A percentile compares a stretch with the other conserved stretches of the same genome.
Evolutionary conservation across 2,888 invertebrate genomes (phyloP).

Genomic region (Beris chalybata): DNA sequence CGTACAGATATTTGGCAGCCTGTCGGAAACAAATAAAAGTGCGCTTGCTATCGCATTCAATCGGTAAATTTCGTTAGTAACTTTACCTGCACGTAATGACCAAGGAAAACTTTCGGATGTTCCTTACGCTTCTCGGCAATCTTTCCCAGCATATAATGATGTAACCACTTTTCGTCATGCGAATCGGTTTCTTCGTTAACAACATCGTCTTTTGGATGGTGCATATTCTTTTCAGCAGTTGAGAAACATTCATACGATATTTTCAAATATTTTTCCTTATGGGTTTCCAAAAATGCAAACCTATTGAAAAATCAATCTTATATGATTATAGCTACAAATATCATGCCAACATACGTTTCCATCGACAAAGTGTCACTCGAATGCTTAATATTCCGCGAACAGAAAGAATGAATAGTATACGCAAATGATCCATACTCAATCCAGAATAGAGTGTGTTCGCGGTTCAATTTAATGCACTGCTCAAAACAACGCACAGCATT

Average conservation of each 20-base stretch:
- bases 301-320: slow-evolving; percentile 43
- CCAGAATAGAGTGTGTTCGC: slow-evolving; percentile 76
- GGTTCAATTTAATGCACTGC: slow-evolving; percentile 74
- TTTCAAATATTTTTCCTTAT: slow-evolving; percentile 77
- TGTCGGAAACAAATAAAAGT: slow-evolving; percentile 46
- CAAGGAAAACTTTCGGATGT: slow-evolving; percentile 72
- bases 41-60: not conserved
- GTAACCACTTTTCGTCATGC: slow-evolving; percentile 87
- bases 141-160: slow-evolving; percentile 95
- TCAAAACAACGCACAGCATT: slow-evolving; percentile 80
- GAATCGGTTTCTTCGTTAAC: slow-evolving; percentile 47
- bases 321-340: not conserved
- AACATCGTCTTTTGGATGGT: slow-evolving; percentile 47
- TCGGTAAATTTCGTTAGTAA: slow-evolving; percentile 16
- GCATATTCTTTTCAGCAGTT: slow-evolving; percentile 66
- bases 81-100: slow-evolving; percentile 72
- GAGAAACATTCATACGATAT: slow-evolving; percentile 79
- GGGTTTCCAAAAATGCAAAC: slow-evolving; percentile 72
- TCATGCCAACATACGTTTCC: slow-evolving; percentile 59
- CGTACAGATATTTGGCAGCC: slow-evolving; percentile 75
- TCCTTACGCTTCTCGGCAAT: slow-evolving; percentile 84
- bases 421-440: slow-evolving; percentile 90
- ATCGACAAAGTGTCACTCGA: slow-evolving; percentile 74
- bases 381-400: slow-evolving; percentile 81
- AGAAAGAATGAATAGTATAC: slow-evolving; percentile 87